phyloP scores from a whole-genome alignment of 1,140 invertebrate species.

The Meteorus sp. region DNA sequence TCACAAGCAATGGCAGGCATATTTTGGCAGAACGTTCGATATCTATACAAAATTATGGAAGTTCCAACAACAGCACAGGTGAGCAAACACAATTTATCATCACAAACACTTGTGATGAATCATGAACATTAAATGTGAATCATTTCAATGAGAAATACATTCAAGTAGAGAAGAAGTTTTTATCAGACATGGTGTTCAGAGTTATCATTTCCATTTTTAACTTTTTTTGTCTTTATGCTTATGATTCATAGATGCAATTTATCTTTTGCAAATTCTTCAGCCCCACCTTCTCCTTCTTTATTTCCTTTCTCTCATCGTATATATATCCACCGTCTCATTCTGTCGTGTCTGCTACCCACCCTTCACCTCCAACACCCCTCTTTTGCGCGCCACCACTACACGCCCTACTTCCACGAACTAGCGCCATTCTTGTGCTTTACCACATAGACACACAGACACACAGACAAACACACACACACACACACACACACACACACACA shows the following conservation, averaged over 20 bases:
- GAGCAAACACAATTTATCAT: too few relatives aligned
- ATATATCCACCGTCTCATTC: too few relatives aligned
- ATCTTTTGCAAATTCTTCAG: slow-evolving; percentile 7
- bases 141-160: slow-evolving; percentile 11
- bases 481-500: not conserved
- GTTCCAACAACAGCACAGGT: slow-evolving; percentile 96
- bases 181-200: too few relatives aligned
- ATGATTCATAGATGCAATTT: slow-evolving; percentile 19
- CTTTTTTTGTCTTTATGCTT: not conserved
- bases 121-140: too few relatives aligned
- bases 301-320: not conserved
- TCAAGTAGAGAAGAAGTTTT: not conserved
- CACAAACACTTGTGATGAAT: too few relatives aligned
- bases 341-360: slow-evolving; percentile 15
- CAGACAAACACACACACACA: slow-evolving; percentile 6
- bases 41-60: slow-evolving; percentile 99
- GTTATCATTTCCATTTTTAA: too few relatives aligned
- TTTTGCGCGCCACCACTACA: slow-evolving; percentile 17
- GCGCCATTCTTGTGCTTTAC: slow-evolving; percentile 4
- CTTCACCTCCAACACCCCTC: too few relatives aligned
- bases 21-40: slow-evolving; percentile 97
- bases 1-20: slow-evolving; percentile 97
- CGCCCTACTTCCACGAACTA: slow-evolving; percentile 25
- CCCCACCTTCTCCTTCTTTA: slow-evolving; percentile 11
- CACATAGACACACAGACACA: slow-evolving; percentile 2